Conservation (phyloP, 2,888 invertebrate species). For the Chrysolina oricalcia region DNA sequence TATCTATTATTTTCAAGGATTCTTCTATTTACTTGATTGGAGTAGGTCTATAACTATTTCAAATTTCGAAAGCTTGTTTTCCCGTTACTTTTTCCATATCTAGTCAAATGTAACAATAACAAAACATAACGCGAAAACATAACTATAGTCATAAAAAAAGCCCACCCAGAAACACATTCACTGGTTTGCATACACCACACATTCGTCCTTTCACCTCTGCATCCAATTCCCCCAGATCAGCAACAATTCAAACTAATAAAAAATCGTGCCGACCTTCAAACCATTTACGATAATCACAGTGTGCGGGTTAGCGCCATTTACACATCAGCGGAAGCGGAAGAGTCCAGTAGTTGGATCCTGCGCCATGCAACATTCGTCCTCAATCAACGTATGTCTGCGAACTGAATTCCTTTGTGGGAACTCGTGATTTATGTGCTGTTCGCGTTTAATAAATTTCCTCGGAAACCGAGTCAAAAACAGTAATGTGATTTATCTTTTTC, state of each 20-base stretch:
- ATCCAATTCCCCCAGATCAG: constrained; percentile 26
- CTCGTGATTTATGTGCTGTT: not conserved
- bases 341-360: not conserved
- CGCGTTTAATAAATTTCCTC: not conserved
- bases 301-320: constrained; percentile 37
- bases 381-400: not conserved
- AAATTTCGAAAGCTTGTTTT: too few species aligned
- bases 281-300: constrained; percentile 39
- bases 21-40: too few species aligned
- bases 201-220: constrained; percentile 14
- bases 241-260: constrained; percentile 34
- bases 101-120: not conserved
- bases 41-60: too few species aligned
- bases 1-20: too few species aligned
- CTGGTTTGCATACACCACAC: constrained; percentile 29
- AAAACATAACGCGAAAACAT: not conserved
- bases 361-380: constrained; percentile 1
- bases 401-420: not conserved
- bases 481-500: constrained; percentile 38
- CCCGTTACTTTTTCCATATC: too few species aligned
- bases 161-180: constrained; percentile 24
- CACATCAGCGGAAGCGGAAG: not conserved
- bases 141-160: not conserved
- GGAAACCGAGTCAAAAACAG: constrained; percentile 2
- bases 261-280: constrained; percentile 35